Percentiles rank a stretch among this genome's conserved stretches.
Conservation (phyloP, 2,113 vertebrate species). For the Lampris incognitus region DNA sequence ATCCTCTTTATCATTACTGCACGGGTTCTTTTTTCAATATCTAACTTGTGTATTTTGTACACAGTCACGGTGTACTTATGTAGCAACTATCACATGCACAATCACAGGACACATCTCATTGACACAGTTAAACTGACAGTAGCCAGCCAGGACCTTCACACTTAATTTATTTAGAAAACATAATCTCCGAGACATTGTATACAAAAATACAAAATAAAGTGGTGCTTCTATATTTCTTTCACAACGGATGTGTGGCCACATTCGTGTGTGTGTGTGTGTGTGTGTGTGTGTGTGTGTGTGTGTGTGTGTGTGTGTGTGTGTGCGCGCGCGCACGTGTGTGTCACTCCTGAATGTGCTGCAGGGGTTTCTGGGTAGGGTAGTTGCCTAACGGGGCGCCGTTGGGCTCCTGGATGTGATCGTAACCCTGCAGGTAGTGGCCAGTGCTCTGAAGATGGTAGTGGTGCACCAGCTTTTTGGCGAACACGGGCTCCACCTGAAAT, state of each 20-base stretch:
- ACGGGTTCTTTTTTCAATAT: not conserved
- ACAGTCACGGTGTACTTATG: too few species aligned
- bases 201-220: not conserved
- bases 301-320: not conserved
- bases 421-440: conserved; percentile 88
- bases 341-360: conserved; percentile 94
- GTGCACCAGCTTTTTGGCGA: conserved; percentile 92
- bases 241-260: not conserved
- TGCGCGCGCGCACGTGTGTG: not conserved
- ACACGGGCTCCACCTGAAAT: conserved; percentile 92
- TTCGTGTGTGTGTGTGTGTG: conserved; percentile 3
- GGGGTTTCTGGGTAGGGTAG: conserved; percentile 84
- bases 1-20: not conserved
- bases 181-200: not conserved
- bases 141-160: not conserved
- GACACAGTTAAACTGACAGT: not conserved
- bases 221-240: too few species aligned
- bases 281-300: not conserved
- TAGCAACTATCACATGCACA: not conserved
- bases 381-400: conserved; percentile 81
- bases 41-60: too few species aligned
- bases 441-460: conserved; percentile 90
- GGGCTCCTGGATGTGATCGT: conserved; percentile 86
- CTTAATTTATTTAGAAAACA: not conserved
- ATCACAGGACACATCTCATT: not conserved